phyloP scores from a whole-genome alignment of 2,888 invertebrate species.

The Carcina quercana region DNA sequence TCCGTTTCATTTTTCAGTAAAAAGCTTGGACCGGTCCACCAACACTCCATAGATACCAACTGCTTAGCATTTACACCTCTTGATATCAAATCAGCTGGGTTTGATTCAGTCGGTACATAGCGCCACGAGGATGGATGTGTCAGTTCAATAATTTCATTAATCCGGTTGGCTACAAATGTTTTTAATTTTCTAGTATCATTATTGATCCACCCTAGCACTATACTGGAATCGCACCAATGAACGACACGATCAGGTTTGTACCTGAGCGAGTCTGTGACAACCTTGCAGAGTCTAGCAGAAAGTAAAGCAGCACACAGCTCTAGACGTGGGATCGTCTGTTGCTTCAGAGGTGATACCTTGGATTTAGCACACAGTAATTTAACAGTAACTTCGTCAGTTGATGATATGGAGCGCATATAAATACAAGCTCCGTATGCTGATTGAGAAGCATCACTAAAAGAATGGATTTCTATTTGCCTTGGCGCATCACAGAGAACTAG shows the following conservation, averaged over 20 bases:
- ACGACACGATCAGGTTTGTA: slow-evolving; percentile 1
- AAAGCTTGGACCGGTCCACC: slow-evolving; percentile 19
- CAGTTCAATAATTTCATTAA: slow-evolving; percentile 15
- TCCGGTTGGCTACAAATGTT: slow-evolving; percentile 20
- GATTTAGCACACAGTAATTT: slow-evolving; percentile 12
- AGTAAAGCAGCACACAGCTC: slow-evolving; percentile 11
- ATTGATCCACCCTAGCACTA: slow-evolving; percentile 21
- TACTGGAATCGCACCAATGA: slow-evolving; percentile 17
- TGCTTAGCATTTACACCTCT: slow-evolving; percentile 12
- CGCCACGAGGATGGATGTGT: slow-evolving; percentile 14
- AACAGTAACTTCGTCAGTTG: slow-evolving; percentile 8
- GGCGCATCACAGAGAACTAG: slow-evolving; percentile 15
- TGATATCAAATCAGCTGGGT: slow-evolving; percentile 21
- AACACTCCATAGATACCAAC: slow-evolving; percentile 1
- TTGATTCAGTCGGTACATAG: slow-evolving; percentile 18
- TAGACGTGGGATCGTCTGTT: slow-evolving; percentile 10
- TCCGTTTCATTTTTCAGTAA: slow-evolving; percentile 10
- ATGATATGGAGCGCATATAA: slow-evolving; percentile 17
- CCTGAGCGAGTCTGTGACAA: slow-evolving; percentile 4
- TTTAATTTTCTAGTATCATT: slow-evolving; percentile 15
- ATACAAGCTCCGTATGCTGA: slow-evolving; percentile 24
- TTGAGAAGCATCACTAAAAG: slow-evolving; percentile 24
- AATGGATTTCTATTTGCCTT: slow-evolving; percentile 19
- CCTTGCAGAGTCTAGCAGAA: slow-evolving; percentile 5
- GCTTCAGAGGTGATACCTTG: slow-evolving; percentile 12